Percentiles rank a stretch among this genome's conserved stretches.
Conservation (phyloP, 2,888 invertebrate species). For the Helobdella robusta region DNA sequence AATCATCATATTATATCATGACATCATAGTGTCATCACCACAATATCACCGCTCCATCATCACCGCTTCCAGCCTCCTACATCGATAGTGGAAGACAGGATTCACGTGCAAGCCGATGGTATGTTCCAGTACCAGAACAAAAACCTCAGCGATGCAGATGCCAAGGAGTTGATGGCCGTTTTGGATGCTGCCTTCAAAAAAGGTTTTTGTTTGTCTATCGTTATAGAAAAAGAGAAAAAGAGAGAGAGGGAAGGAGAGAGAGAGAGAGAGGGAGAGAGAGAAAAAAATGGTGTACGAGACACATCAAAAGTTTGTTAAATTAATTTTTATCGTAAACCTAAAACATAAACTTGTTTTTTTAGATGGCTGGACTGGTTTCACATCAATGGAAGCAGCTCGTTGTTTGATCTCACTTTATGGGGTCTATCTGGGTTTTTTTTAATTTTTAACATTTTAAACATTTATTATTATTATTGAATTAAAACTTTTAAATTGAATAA, state of each 20-base stretch:
- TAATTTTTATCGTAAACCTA: neutral
- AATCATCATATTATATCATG: too few species aligned
- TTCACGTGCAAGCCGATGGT: neutral
- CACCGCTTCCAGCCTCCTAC: neutral
- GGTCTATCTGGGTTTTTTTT: too few species aligned
- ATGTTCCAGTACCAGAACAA: neutral
- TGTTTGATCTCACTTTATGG: slow-evolving; percentile 17
- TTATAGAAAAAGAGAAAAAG: neutral
- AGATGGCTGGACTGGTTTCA: slow-evolving; percentile 9
- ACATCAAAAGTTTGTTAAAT: neutral
- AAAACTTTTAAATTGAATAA: too few species aligned
- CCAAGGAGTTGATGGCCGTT: slow-evolving; percentile 11
- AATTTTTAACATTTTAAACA: too few species aligned
- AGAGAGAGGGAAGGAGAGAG: neutral
- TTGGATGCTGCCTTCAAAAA: neutral
- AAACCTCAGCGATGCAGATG: neutral
- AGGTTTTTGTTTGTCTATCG: too few species aligned
- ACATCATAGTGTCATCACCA: too few species aligned
- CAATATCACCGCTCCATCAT: too few species aligned
- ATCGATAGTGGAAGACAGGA: neutral
- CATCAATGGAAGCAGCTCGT: slow-evolving; percentile 14
- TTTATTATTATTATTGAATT: too few species aligned
- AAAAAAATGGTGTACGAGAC: neutral
- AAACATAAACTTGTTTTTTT: neutral
- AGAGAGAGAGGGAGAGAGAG: neutral